phyloP scores from a whole-genome alignment of 1,140 invertebrate genomes.

The Lordiphosa collinella region DNA sequence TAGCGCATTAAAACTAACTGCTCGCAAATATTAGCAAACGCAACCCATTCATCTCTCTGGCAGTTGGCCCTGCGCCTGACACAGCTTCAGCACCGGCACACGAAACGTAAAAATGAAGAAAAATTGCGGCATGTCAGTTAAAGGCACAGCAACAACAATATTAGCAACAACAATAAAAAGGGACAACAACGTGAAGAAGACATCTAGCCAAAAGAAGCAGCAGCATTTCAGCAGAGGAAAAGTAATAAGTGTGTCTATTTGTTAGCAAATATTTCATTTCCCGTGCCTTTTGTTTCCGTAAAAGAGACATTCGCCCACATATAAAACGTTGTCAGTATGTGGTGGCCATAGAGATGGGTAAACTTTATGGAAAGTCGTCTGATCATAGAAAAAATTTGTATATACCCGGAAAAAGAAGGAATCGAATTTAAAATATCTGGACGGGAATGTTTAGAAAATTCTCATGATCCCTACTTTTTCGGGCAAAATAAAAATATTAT shows the following conservation, averaged over 20 bases:
- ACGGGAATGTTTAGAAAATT: no score
- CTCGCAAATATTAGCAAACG: constrained; percentile 68
- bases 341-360: constrained; percentile 12
- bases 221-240: constrained; percentile 66
- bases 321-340: constrained; percentile 8
- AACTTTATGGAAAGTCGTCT: constrained; percentile 15
- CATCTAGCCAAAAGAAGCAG: constrained; percentile 67
- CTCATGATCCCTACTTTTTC: no score
- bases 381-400: no score
- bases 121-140: constrained; percentile 71
- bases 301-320: constrained; percentile 21
- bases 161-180: constrained; percentile 61
- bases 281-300: constrained; percentile 49
- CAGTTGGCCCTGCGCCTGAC: constrained; percentile 21
- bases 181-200: constrained; percentile 64
- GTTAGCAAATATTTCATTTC: constrained; percentile 76
- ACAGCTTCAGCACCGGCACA: constrained; percentile 12
- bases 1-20: constrained; percentile 70
- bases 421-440: no score
- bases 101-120: constrained; percentile 63
- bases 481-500: no score
- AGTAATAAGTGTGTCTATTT: constrained; percentile 77
- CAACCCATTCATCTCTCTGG: constrained; percentile 60
- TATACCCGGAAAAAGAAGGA: neutral
- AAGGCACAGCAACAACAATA: constrained; percentile 51